Conservation (phyloP, 2,797 vertebrate genomes). For the Falco berigora region DNA sequence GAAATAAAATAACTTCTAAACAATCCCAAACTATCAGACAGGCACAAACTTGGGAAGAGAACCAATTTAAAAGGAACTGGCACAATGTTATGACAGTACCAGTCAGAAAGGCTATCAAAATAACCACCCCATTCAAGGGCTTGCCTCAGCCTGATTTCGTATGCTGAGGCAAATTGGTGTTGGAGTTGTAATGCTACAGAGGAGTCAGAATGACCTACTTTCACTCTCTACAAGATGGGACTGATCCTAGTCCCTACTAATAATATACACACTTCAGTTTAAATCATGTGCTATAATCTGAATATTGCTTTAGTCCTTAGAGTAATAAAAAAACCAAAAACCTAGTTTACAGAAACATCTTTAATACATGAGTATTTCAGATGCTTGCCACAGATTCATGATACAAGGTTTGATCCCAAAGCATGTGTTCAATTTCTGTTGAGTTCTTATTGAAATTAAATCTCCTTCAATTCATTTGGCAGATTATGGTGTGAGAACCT, state of each 20-base stretch:
- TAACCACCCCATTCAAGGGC: not conserved
- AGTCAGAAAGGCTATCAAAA: not conserved
- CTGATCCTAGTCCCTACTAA: not conserved
- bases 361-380: conserved; percentile 33
- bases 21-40: not conserved
- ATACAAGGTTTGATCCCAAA: not conserved
- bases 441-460: not conserved
- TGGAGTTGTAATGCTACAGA: not conserved
- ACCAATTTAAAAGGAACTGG: not conserved
- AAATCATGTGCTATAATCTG: not conserved
- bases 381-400: not conserved
- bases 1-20: not conserved
- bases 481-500: not conserved
- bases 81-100: not conserved
- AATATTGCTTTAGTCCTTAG: not conserved
- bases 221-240: not conserved
- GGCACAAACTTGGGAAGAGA: not conserved
- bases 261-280: conserved; percentile 11
- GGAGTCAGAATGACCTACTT: conserved; percentile 40
- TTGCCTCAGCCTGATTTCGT: not conserved
- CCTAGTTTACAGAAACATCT: conserved; percentile 21
- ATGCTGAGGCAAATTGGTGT: not conserved
- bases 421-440: not conserved
- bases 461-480: not conserved
- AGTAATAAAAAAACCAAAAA: conserved; percentile 21